Evolutionary conservation across 2,113 vertebrate species (phyloP).

Genomic region (Cebus imitator): DNA sequence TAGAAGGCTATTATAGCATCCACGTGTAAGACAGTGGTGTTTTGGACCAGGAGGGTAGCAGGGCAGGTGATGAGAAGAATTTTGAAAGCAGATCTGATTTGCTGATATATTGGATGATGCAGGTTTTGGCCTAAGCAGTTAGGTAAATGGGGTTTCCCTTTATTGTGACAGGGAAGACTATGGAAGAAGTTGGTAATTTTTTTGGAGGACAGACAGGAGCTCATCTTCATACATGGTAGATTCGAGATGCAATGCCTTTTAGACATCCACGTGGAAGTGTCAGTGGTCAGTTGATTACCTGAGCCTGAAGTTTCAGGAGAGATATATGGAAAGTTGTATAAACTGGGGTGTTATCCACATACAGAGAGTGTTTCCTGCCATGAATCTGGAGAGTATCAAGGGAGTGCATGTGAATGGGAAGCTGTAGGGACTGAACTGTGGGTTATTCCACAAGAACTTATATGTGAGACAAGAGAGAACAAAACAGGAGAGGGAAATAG

Average conservation of each 20-base stretch:
- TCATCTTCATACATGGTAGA: background rate
- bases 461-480: background rate
- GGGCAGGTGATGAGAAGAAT: background rate
- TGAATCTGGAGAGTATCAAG: background rate
- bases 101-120: background rate
- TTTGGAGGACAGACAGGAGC: background rate
- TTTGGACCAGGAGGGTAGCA: background rate
- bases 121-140: background rate
- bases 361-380: background rate
- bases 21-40: background rate
- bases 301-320: background rate
- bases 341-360: background rate
- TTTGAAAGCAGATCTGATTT: background rate
- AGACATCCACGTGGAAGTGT: background rate
- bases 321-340: background rate
- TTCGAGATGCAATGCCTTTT: background rate
- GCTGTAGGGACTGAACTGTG: background rate
- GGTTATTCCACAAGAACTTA: background rate
- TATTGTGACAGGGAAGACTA: background rate
- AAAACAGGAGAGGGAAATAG: background rate
- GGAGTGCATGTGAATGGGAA: background rate
- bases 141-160: background rate
- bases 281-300: background rate
- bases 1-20: background rate
- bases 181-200: background rate